Conservation (phyloP, 2,888 invertebrate genomes). For the Scrobipalpa atriplicella region DNA sequence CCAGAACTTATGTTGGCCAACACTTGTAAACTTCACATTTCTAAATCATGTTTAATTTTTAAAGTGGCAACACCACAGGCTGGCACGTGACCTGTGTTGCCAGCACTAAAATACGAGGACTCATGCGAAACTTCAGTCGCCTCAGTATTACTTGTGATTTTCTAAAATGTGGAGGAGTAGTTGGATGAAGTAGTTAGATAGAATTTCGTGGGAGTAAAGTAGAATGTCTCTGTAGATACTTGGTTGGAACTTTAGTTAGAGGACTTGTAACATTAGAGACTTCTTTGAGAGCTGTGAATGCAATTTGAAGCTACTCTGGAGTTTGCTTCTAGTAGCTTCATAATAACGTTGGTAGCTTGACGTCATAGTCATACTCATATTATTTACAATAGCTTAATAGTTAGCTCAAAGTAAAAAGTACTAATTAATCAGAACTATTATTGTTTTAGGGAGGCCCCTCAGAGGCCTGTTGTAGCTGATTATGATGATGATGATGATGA, state of each 20-base stretch:
- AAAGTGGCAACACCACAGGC: conserved; percentile 21
- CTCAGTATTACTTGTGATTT: conserved; percentile 8
- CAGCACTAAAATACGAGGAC: conserved; percentile 5
- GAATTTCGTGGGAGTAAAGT: background rate
- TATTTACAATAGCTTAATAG: too few relatives aligned
- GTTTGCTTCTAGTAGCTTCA: background rate
- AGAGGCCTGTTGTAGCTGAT: too few relatives aligned
- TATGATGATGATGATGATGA: too few relatives aligned
- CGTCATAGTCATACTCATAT: background rate
- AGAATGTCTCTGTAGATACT: background rate
- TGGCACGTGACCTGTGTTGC: conserved; percentile 17
- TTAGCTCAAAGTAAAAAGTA: too few relatives aligned
- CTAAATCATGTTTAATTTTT: conserved; percentile 30
- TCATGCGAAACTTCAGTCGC: conserved; percentile 9
- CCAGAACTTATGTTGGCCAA: conserved; percentile 9
- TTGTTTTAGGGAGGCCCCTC: too few relatives aligned
- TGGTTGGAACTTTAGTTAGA: conserved; percentile 3
- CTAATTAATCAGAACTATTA: too few relatives aligned
- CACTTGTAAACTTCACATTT: conserved; percentile 18
- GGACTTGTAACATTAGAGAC: conserved; percentile 13
- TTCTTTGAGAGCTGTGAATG: background rate
- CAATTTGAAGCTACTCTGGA: background rate
- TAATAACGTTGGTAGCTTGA: background rate
- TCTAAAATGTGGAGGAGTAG: background rate
- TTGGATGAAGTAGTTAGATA: conserved; percentile 13